These are phyloP conservation scores for Mycalesis mineus DNA, from an alignment of 2,888 invertebrate genomes.

Conservation along the genomic window DNA sequence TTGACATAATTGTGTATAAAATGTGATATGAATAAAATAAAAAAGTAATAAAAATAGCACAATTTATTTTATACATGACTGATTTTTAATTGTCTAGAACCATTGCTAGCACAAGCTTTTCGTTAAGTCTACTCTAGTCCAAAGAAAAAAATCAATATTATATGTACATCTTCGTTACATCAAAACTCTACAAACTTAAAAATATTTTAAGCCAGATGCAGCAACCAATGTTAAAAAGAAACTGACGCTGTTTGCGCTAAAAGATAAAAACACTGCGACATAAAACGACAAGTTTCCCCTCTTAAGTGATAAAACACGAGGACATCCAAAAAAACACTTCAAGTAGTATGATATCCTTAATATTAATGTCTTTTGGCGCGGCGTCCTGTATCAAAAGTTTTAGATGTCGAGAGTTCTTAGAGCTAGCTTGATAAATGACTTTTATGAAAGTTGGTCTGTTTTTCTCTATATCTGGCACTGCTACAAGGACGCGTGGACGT, in stretches of 20 bases:
- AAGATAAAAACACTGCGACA: slow-evolving; percentile 44
- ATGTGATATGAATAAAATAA: no score
- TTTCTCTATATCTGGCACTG: slow-evolving; percentile 50
- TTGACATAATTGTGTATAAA: no score
- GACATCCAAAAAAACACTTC: slow-evolving; percentile 64
- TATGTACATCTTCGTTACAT: no score
- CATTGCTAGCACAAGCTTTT: no score
- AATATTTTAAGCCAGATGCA: no score
- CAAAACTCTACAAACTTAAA: no score
- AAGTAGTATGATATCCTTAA: slow-evolving; percentile 69
- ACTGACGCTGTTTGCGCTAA: slow-evolving; percentile 12
- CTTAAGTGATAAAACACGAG: slow-evolving; percentile 72
- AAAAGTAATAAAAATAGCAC: no score
- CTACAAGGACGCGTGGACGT: slow-evolving; percentile 49
- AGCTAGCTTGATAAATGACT: slow-evolving; percentile 76
- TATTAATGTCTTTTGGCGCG: slow-evolving; percentile 73
- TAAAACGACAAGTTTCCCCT: slow-evolving; percentile 56
- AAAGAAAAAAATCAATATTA: no score
- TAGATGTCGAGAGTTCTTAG: slow-evolving; percentile 73
- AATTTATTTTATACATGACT: no score
- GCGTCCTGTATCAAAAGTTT: slow-evolving; percentile 75
- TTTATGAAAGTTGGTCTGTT: slow-evolving; percentile 65
- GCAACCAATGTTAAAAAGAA: slow-evolving; percentile 1
- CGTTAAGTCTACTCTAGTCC: no score
- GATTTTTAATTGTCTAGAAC: no score